Evolutionary conservation across 2,888 invertebrate species (phyloP).

Genomic region (Ennomos quercinarius): DNA sequence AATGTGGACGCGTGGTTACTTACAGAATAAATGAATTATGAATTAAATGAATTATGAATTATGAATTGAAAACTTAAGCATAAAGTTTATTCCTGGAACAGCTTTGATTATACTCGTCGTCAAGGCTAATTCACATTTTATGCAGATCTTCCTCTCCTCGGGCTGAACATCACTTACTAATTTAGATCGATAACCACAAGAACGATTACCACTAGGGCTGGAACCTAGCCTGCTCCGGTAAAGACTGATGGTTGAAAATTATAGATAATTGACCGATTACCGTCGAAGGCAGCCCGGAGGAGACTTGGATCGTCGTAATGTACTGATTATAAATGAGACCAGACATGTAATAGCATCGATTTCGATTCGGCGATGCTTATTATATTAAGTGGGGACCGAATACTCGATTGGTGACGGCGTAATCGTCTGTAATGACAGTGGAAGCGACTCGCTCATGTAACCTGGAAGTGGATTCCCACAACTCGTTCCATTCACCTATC

Average conservation of each 20-base stretch:
- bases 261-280: slow-evolving; percentile 83
- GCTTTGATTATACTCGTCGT: slow-evolving; percentile 5
- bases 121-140: slow-evolving; percentile 28
- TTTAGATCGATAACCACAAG: slow-evolving; percentile 75
- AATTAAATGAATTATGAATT: too few species aligned
- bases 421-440: slow-evolving; percentile 78
- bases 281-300: slow-evolving; percentile 57
- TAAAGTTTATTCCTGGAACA: neutral
- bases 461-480: slow-evolving; percentile 50
- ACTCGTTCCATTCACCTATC: slow-evolving; percentile 39
- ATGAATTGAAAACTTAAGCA: neutral
- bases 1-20: too few species aligned
- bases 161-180: slow-evolving; percentile 68
- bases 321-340: slow-evolving; percentile 81
- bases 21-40: too few species aligned
- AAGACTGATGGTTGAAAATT: slow-evolving; percentile 84
- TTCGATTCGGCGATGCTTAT: slow-evolving; percentile 82
- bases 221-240: slow-evolving; percentile 67
- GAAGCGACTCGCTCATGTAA: slow-evolving; percentile 46
- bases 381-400: slow-evolving; percentile 83
- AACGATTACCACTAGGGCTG: slow-evolving; percentile 65
- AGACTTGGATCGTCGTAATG: slow-evolving; percentile 60
- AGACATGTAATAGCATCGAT: slow-evolving; percentile 82
- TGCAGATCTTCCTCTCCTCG: slow-evolving; percentile 37
- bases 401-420: slow-evolving; percentile 77